phyloP scores from a whole-genome alignment of 2,888 invertebrate genomes.

The Gnatocerus cornutus region DNA sequence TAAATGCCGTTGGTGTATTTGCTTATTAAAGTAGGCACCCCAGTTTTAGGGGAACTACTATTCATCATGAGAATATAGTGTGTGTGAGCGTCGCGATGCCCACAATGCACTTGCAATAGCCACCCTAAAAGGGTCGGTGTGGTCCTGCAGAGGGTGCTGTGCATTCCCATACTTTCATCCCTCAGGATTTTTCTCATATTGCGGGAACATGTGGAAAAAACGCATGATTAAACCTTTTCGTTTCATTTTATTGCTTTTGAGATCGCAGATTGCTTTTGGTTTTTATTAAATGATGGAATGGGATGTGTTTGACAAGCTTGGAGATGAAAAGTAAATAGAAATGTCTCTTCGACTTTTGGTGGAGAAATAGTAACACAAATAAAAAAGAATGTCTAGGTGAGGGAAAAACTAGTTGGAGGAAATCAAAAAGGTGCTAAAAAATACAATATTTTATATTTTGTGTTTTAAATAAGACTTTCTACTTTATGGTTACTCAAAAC shows the following conservation, averaged over 20 bases:
- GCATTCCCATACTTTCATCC: slow-evolving; percentile 38
- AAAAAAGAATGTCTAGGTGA: no score
- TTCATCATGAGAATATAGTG: slow-evolving; percentile 46
- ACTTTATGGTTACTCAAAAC: no score
- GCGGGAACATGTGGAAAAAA: slow-evolving; percentile 34
- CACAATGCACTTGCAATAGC: slow-evolving; percentile 46
- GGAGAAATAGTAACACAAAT: no score
- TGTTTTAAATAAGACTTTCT: no score
- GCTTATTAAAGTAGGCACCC: slow-evolving; percentile 67
- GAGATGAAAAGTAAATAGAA: no score
- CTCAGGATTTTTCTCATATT: slow-evolving; percentile 34
- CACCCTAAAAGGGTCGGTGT: slow-evolving; percentile 4
- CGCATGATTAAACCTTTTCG: slow-evolving; percentile 39
- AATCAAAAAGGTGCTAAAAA: no score
- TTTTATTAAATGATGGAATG: background rate
- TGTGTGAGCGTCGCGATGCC: slow-evolving; percentile 44
- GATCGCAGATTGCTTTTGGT: slow-evolving; percentile 24
- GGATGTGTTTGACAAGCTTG: background rate
- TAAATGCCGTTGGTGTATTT: slow-evolving; percentile 69
- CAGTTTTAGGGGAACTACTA: slow-evolving; percentile 65
- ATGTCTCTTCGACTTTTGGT: no score
- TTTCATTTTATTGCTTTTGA: slow-evolving; percentile 11
- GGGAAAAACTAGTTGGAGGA: no score
- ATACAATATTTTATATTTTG: no score
- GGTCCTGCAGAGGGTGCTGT: slow-evolving; percentile 21